Evolutionary conservation across 2,888 invertebrate genomes (phyloP).

Genomic region (Ichneumon xanthorius): DNA sequence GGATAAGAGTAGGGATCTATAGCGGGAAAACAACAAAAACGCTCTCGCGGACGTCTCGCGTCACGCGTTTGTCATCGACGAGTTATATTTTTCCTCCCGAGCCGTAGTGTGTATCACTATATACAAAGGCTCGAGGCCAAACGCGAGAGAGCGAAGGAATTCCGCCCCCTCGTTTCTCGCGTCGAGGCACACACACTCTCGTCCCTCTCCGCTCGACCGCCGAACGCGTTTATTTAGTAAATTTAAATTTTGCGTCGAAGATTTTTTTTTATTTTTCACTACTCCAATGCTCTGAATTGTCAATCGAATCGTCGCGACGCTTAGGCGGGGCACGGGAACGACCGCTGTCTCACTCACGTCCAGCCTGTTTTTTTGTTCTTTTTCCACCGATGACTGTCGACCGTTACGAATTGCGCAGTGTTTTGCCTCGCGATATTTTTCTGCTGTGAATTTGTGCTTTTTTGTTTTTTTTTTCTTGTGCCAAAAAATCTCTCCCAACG

Average conservation of each 20-base stretch:
- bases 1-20: neutral
- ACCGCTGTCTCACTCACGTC: conserved; percentile 3
- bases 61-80: conserved; percentile 10
- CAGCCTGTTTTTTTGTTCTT: neutral
- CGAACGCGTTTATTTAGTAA: conserved; percentile 20
- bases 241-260: conserved; percentile 44
- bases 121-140: conserved; percentile 53
- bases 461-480: conserved; percentile 7
- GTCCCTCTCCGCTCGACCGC: conserved; percentile 31
- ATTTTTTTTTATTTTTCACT: neutral
- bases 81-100: neutral
- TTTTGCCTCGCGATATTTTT: conserved; percentile 1
- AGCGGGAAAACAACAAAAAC: neutral
- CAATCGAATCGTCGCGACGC: neutral
- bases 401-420: conserved; percentile 45
- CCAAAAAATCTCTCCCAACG: conserved; percentile 19
- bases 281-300: neutral
- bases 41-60: neutral
- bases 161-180: conserved; percentile 55
- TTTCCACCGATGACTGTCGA: conserved; percentile 3
- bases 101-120: neutral
- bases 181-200: neutral
- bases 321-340: neutral
- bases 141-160: conserved; percentile 50
- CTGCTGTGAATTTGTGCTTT: conserved; percentile 2